A percentile compares a stretch with the other conserved stretches of the same genome.
phyloP scores from a whole-genome alignment of 2,888 invertebrate genomes.

The Drosophila tripunctata region DNA sequence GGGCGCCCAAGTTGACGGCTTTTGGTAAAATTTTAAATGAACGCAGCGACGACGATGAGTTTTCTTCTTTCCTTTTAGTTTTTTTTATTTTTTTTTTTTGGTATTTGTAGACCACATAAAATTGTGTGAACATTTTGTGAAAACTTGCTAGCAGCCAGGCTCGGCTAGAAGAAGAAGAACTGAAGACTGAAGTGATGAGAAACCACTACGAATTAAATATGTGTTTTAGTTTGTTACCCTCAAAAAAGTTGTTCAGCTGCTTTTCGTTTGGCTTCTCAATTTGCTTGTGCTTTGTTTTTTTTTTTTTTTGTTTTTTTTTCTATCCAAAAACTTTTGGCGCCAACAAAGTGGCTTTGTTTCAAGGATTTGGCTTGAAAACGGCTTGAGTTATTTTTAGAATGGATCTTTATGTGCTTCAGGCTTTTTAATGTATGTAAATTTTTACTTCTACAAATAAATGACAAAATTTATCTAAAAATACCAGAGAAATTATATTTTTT shows the following conservation, averaged over 20 bases:
- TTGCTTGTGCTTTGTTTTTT: neutral
- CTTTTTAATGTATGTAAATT: neutral
- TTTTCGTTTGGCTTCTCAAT: slow-evolving; percentile 20
- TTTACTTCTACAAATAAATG: too few species aligned
- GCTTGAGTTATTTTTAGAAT: slow-evolving; percentile 12
- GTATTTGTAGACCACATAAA: slow-evolving; percentile 10
- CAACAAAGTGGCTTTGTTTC: slow-evolving; percentile 8
- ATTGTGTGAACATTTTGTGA: slow-evolving; percentile 31
- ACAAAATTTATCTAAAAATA: too few species aligned
- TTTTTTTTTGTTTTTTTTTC: neutral
- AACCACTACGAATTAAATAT: slow-evolving; percentile 45
- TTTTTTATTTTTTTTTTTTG: slow-evolving; percentile 13
- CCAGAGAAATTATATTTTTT: too few species aligned
- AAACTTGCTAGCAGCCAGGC: slow-evolving; percentile 16
- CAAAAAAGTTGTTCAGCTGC: slow-evolving; percentile 9
- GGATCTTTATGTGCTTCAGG: neutral
- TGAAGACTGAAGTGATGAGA: slow-evolving; percentile 17
- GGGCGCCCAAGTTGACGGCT: slow-evolving; percentile 51
- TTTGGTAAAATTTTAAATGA: slow-evolving; percentile 63
- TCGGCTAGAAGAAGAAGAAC: neutral
- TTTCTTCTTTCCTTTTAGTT: slow-evolving; percentile 1
- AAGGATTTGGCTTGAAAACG: slow-evolving; percentile 7
- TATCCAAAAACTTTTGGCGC: slow-evolving; percentile 8
- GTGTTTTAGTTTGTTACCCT: slow-evolving; percentile 25
- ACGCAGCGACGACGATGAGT: slow-evolving; percentile 43